Evolutionary conservation across 1,140 invertebrate species (phyloP).

Genomic region (Drosophila subobscura): DNA sequence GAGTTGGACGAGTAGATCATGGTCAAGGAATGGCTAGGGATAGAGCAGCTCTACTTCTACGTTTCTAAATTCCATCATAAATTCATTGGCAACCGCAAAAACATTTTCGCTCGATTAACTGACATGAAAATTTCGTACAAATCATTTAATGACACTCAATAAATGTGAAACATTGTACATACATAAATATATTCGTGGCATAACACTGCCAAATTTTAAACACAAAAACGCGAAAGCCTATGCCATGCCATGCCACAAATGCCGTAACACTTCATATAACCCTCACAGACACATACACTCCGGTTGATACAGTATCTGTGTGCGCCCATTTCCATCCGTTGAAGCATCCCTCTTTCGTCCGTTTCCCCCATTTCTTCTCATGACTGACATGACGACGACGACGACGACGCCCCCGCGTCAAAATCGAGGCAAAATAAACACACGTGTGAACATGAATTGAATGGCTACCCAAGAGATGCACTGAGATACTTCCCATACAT

Average conservation of each 20-base stretch:
- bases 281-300: slow-evolving; percentile 18
- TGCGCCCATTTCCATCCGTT: too few relatives aligned
- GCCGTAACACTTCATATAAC: slow-evolving; percentile 67
- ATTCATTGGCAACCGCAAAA: slow-evolving; percentile 11
- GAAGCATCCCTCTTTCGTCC: slow-evolving; percentile 9
- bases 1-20: too few relatives aligned
- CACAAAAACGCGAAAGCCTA: slow-evolving; percentile 47
- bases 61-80: slow-evolving; percentile 3
- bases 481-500: slow-evolving; percentile 46
- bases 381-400: slow-evolving; percentile 19
- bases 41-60: too few relatives aligned
- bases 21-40: too few relatives aligned
- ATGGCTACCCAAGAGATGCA: slow-evolving; percentile 68
- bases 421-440: slow-evolving; percentile 68
- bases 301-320: not conserved
- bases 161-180: slow-evolving; percentile 34
- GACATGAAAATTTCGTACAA: slow-evolving; percentile 51
- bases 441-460: slow-evolving; percentile 76
- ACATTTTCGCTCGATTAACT: not conserved
- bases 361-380: slow-evolving; percentile 10
- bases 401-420: slow-evolving; percentile 46
- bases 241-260: slow-evolving; percentile 64
- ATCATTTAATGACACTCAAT: slow-evolving; percentile 65
- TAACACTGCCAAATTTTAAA: slow-evolving; percentile 31
- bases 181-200: slow-evolving; percentile 14